Percentiles rank a stretch among this genome's conserved stretches.
phyloP scores from a whole-genome alignment of 2,888 invertebrate species.

The Netelia virgata region DNA sequence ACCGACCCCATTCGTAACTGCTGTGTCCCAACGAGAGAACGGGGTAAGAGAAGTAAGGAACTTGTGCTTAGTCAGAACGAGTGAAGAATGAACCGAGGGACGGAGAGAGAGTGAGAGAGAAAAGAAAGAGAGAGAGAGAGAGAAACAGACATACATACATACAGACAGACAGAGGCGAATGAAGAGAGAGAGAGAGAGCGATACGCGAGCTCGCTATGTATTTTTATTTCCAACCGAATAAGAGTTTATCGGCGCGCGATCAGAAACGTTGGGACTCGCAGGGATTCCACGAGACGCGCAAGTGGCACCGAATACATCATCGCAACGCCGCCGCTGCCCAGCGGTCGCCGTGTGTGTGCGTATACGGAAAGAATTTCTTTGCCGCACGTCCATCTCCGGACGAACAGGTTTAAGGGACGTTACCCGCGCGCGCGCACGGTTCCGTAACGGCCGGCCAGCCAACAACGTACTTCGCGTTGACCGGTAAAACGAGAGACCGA shows the following conservation, averaged over 20 bases:
- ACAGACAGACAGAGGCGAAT: slow-evolving; percentile 32
- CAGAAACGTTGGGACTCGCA: slow-evolving; percentile 70
- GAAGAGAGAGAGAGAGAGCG: slow-evolving; percentile 37
- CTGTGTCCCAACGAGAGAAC: slow-evolving; percentile 46
- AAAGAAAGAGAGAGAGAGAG: slow-evolving; percentile 39
- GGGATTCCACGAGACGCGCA: slow-evolving; percentile 75
- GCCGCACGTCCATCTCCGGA: slow-evolving; percentile 72
- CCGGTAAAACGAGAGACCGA: slow-evolving; percentile 48
- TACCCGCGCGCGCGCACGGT: slow-evolving; percentile 65
- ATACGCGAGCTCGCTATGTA: slow-evolving; percentile 62
- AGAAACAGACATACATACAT: slow-evolving; percentile 19
- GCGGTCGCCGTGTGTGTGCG: slow-evolving; percentile 52
- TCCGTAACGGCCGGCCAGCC: slow-evolving; percentile 67
- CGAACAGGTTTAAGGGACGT: slow-evolving; percentile 74
- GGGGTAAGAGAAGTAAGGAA: slow-evolving; percentile 52
- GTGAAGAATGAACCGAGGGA: slow-evolving; percentile 43
- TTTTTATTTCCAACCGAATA: slow-evolving; percentile 73
- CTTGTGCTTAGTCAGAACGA: slow-evolving; percentile 59
- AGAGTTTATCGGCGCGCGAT: slow-evolving; percentile 76
- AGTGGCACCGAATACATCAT: slow-evolving; percentile 77
- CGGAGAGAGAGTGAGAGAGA: slow-evolving; percentile 20
- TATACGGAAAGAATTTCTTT: slow-evolving; percentile 75
- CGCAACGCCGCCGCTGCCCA: slow-evolving; percentile 71
- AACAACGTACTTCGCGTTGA: slow-evolving; percentile 34
- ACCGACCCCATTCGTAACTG: slow-evolving; percentile 65